Evolutionary conservation across 1,140 invertebrate genomes (phyloP).

Genomic region (Pseudobourletiella spinata): DNA sequence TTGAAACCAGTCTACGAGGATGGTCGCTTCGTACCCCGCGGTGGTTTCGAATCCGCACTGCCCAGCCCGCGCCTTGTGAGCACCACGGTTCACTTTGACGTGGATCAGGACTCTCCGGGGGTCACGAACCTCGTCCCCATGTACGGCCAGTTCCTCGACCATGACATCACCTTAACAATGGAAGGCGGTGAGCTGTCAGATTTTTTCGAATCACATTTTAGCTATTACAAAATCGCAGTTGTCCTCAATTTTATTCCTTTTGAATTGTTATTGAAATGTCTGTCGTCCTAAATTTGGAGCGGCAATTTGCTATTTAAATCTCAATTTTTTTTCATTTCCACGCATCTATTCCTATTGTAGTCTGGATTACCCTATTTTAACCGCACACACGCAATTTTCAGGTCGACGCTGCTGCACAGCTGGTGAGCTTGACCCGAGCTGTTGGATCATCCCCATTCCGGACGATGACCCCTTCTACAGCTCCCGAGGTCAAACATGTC

Average conservation of each 20-base stretch:
- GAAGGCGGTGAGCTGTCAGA: constrained; percentile 21
- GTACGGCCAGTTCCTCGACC: constrained; percentile 30
- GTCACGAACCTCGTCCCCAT: constrained; percentile 30
- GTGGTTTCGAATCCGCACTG: constrained; percentile 53
- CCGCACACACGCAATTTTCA: too few relatives aligned
- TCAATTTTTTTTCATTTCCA: too few relatives aligned
- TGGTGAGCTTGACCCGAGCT: constrained; percentile 13
- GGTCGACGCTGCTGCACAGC: background rate
- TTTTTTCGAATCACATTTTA: constrained; percentile 11
- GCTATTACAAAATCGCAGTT: background rate
- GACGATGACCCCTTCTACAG: constrained; percentile 84
- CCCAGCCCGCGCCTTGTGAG: constrained; percentile 76
- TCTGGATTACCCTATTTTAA: too few relatives aligned
- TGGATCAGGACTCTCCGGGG: constrained; percentile 64
- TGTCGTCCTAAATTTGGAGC: too few relatives aligned
- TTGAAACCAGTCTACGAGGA: constrained; percentile 24
- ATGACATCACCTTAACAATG: constrained; percentile 30
- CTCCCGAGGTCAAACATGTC: constrained; percentile 43
- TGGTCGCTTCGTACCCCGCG: constrained; percentile 24
- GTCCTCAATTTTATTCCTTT: too few relatives aligned
- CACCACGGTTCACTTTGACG: constrained; percentile 81
- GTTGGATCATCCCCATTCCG: constrained; percentile 42
- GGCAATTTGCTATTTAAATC: too few relatives aligned
- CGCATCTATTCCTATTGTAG: too few relatives aligned
- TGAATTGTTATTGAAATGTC: too few relatives aligned